A percentile compares a stretch with the other conserved stretches of the same genome.
Conservation (phyloP, 2,797 vertebrate species). For the Manis pentadactyla region DNA sequence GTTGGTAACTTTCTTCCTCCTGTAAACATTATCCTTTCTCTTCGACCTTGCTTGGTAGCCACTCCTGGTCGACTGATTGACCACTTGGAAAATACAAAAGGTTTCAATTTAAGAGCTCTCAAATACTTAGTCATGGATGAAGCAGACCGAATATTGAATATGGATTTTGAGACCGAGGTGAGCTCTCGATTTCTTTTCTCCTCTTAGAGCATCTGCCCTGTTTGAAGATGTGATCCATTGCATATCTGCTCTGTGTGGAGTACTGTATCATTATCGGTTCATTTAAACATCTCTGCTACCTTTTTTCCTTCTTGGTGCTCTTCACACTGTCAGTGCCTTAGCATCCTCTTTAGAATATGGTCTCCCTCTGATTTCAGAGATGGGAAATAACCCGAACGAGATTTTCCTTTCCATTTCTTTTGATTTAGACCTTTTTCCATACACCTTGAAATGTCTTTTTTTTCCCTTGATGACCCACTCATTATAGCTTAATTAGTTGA, state of each 20-base stretch:
- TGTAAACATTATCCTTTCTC: conserved; percentile 36
- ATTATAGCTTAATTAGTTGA: not conserved
- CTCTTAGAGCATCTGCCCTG: not conserved
- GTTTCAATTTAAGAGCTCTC: conserved; percentile 94
- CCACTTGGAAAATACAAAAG: conserved; percentile 98
- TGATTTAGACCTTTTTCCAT: not conserved
- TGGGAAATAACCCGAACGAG: not conserved
- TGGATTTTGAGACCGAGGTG: conserved; percentile 99
- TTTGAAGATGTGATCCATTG: not conserved
- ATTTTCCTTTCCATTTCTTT: conserved; percentile 25
- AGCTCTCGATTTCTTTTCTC: not conserved
- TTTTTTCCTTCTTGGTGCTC: not conserved
- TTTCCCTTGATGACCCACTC: not conserved
- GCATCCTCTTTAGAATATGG: not conserved
- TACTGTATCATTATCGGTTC: not conserved
- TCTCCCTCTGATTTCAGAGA: not conserved
- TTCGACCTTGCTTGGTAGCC: conserved; percentile 86
- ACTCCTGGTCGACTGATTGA: conserved; percentile 97
- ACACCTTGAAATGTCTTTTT: not conserved
- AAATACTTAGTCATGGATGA: conserved; percentile 99
- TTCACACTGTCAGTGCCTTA: not conserved
- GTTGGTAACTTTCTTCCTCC: not conserved
- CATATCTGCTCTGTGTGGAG: not conserved
- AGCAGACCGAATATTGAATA: conserved; percentile 98
- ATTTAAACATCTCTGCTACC: not conserved